Base-by-base conservation (phyloP, 2,888 invertebrate species). In the Gymnocheta viridis region DNA sequence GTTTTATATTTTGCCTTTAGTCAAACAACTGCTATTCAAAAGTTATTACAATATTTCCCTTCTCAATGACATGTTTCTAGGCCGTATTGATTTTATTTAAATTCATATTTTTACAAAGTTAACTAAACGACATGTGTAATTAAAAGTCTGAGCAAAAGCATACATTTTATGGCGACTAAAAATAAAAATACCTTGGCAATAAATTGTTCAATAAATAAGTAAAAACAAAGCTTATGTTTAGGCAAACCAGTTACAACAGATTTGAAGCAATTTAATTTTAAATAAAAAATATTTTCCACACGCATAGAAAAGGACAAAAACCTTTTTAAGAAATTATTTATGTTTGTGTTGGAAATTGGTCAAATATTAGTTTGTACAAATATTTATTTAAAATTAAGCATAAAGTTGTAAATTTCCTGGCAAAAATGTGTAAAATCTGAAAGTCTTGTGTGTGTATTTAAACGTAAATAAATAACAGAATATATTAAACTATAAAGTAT, bases 391-490 rank as follows among this genome's bases (percentile, higher is more conserved):
- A 17, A 44, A 54, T 51, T 38, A 67, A 14, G 47, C 32, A 27
- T 64, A 17, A 64, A 29, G 29, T 14, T 10, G 29, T 44, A 44
- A 4, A 4, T 24, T 14, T 24, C 1, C 12, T 6, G 7, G 6
- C n/a, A n/a, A 5, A 2, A 22, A n/a, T 38, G 22, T 24, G 10
- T 35, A 12, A 47, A 82, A 73, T 67, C 56, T 35, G 6, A 60
- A 58, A 72, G 77, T 74, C 67, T 5, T 14, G 2, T 64, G 64
- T 69, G 82, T 83, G 81, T 76, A 74, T 82, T 79, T 84, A 82
- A 56, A 70, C 74, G 66, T 72, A 83, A 85, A 77, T 77, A 77
- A 84, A 76, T 51, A 86, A 78, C 51, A 85, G 82, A 82, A 82
- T 70, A 66, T 76, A 17, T 66, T 35, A 67, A 78, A 62, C 66